Evolutionary conservation across 2,113 vertebrate genomes (phyloP), one percentile per base, ranked within the genome.

Genomic region (Ariopsis seemanni): DNA sequence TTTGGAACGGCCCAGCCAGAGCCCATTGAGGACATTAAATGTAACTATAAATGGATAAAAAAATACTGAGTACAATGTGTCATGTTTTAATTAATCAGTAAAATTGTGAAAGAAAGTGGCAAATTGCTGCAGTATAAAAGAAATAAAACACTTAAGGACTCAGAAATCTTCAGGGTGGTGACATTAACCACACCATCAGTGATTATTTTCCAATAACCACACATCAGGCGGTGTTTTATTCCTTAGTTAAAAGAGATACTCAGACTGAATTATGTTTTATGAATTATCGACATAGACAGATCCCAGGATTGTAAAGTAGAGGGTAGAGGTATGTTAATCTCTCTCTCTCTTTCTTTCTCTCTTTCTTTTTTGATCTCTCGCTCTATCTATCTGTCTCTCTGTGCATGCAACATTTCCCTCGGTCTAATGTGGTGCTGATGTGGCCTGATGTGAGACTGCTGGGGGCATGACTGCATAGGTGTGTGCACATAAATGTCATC

Each of bases 381-480:
- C 55, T 80, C 67, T 65, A 74, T 65, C 60, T 84, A 93, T 90
- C 91, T 90, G 78, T 91, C 93, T 63, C 92, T 89, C 82, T 90
- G 90, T 93, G 91, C 79, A 88, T 88, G 90, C 93, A 92, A 92
- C 94, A 94, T 94, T 92, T 94, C 91, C 91, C 88, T 92, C 93
- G 92, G 90, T 93, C 91, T 94, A 94, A 94, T 94, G 93, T 92
- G 91, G 89, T 91, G 93, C 91, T 95, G 94, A 94, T 94, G 93
- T 93, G 92, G 94, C 93, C 93, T 94, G 94, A 94, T 94, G 93
- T 92, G 92, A 93, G 93, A 93, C 93, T 94, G 94, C 94, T 94
- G 94, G 90, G 94, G 90, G 88, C 91, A 83, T 86, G 91, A 91
- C 91, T 93, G 92, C 92, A 92, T 93, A 95, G 93, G 94, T 94